Conservation (phyloP, 1,140 invertebrate genomes). For the Eriocheir sinensis region DNA sequence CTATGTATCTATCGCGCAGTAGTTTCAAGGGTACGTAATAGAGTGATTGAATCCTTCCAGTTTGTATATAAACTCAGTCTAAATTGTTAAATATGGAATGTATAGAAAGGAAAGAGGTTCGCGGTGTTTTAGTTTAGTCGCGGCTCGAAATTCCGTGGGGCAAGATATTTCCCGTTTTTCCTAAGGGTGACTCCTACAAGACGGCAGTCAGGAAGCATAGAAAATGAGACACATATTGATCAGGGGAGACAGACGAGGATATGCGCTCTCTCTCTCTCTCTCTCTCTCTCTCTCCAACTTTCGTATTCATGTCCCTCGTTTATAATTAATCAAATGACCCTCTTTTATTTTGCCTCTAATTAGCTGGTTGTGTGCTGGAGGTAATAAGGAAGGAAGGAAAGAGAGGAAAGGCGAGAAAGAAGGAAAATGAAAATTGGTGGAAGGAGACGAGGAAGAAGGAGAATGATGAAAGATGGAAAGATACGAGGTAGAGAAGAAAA, state of each 20-base stretch:
- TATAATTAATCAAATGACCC: neutral
- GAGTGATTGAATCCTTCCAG: too few relatives aligned
- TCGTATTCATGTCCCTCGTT: neutral
- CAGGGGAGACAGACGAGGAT: neutral
- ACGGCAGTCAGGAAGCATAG: neutral
- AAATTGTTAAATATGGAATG: neutral
- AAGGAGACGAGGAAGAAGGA: neutral
- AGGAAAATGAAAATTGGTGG: neutral
- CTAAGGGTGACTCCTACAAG: neutral
- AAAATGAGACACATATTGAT: constrained; percentile 3
- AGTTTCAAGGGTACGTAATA: too few relatives aligned
- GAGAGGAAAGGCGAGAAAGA: neutral
- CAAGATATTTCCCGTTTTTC: constrained; percentile 2
- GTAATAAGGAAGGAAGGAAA: neutral
- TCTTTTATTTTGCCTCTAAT: too few relatives aligned
- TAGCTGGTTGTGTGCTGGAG: neutral
- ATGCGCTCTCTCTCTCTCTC: constrained; percentile 34
- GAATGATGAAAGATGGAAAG: neutral
- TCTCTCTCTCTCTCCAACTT: constrained; percentile 6
- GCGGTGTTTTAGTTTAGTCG: neutral
- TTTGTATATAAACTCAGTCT: too few relatives aligned
- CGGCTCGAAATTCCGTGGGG: neutral
- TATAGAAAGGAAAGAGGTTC: neutral
- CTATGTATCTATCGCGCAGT: too few relatives aligned
- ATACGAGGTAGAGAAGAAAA: too few relatives aligned